Percentiles rank a stretch among this genome's conserved stretches.
These are phyloP conservation scores for Mactromeris polynyma DNA, from an alignment of 2,888 invertebrate species.

Conservation along the genomic window DNA sequence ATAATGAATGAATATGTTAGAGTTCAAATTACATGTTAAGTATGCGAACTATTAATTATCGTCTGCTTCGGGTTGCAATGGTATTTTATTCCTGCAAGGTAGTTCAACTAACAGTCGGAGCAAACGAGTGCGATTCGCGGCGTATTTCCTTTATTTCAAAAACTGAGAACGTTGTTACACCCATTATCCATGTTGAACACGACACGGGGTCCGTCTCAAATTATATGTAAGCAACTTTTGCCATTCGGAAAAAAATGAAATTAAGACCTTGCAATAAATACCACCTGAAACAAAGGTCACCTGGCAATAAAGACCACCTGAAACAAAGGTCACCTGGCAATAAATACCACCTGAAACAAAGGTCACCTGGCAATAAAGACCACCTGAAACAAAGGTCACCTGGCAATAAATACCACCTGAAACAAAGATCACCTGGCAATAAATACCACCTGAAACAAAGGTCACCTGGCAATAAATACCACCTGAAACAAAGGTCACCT, in stretches of 20 bases:
- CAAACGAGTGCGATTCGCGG: not conserved
- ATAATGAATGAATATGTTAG: slow-evolving; percentile 6
- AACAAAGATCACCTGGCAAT: too few species aligned
- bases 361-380: too few species aligned
- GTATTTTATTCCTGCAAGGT: slow-evolving; percentile 17
- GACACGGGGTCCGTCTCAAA: not conserved
- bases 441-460: too few species aligned
- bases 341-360: too few species aligned
- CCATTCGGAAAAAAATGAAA: not conserved
- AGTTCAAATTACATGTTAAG: not conserved
- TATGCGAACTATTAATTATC: not conserved
- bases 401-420: too few species aligned
- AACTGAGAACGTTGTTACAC: not conserved
- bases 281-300: too few species aligned
- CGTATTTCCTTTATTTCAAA: not conserved
- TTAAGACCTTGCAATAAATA: too few species aligned
- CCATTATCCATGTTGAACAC: not conserved
- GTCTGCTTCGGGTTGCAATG: slow-evolving; percentile 12
- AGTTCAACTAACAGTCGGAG: not conserved
- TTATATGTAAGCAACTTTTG: not conserved
- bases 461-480: too few species aligned
- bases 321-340: too few species aligned
- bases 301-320: too few species aligned
- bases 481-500: too few species aligned
- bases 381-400: too few species aligned